Evolutionary conservation across 2,797 vertebrate genomes (phyloP).

Genomic region (Danio jaintianensis): DNA sequence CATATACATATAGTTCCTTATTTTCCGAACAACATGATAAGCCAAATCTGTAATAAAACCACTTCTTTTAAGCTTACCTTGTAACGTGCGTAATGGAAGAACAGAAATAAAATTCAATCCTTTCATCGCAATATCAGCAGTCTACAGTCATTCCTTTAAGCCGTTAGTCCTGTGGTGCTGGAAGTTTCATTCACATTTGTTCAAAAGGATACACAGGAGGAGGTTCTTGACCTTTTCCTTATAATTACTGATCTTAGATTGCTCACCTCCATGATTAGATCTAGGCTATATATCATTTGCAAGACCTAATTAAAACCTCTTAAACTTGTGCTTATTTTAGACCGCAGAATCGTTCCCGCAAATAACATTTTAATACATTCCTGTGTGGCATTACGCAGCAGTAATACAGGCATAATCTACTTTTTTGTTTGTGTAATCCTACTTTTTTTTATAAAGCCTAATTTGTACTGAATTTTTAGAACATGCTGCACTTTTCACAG

Average conservation of each 20-base stretch:
- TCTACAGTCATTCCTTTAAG: constrained; percentile 9
- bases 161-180: neutral
- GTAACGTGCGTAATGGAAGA: neutral
- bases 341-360: neutral
- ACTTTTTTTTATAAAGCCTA: neutral
- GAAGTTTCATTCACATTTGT: constrained; percentile 19
- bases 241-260: constrained; percentile 51
- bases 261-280: constrained; percentile 44
- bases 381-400: neutral
- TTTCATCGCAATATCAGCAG: constrained; percentile 6
- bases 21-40: neutral
- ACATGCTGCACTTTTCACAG: constrained; percentile 14
- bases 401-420: constrained; percentile 15
- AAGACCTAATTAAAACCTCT: constrained; percentile 47
- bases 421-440: constrained; percentile 2
- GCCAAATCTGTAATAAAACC: neutral
- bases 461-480: neutral
- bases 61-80: neutral
- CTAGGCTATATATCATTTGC: constrained; percentile 37
- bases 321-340: constrained; percentile 33
- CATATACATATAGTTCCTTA: neutral
- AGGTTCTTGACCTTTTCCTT: constrained; percentile 52
- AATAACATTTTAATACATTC: constrained; percentile 20
- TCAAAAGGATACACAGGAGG: constrained; percentile 42
- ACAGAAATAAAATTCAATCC: constrained; percentile 4